Conservation (phyloP, 2,113 vertebrate genomes). For the Nothobranchius furzeri region DNA sequence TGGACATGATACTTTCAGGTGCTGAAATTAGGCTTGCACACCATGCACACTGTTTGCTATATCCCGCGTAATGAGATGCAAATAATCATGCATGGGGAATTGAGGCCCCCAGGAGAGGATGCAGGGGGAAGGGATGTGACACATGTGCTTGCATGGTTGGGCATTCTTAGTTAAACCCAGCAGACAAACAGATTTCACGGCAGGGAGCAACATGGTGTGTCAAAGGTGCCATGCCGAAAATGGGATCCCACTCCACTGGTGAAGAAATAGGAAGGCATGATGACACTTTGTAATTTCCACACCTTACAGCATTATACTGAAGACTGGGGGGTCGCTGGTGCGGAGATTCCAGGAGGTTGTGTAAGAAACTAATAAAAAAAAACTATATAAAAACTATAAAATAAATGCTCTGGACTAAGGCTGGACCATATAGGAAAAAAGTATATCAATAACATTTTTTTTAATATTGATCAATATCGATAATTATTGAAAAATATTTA, state of each 20-base stretch:
- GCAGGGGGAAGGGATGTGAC: constrained; percentile 54
- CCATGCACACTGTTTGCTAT: constrained; percentile 48
- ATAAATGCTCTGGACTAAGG: neutral
- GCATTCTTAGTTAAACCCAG: constrained; percentile 58
- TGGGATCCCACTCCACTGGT: constrained; percentile 37
- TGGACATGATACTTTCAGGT: constrained; percentile 33
- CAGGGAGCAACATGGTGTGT: constrained; percentile 56
- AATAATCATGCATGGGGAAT: constrained; percentile 69
- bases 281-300: constrained; percentile 30
- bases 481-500: no score
- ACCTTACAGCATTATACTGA: constrained; percentile 3
- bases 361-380: constrained; percentile 6
- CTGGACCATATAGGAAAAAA: no score
- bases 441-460: no score
- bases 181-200: constrained; percentile 75
- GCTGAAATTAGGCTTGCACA: constrained; percentile 34
- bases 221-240: constrained; percentile 57
- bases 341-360: constrained; percentile 13
- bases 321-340: constrained; percentile 10
- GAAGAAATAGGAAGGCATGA: constrained; percentile 21
- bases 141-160: constrained; percentile 46
- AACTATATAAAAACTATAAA: neutral
- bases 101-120: constrained; percentile 50
- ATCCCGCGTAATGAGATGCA: constrained; percentile 74
- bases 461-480: no score